Evolutionary conservation across 2,888 invertebrate genomes (phyloP).

Genomic region (Ashinkailepas kermadecensis): DNA sequence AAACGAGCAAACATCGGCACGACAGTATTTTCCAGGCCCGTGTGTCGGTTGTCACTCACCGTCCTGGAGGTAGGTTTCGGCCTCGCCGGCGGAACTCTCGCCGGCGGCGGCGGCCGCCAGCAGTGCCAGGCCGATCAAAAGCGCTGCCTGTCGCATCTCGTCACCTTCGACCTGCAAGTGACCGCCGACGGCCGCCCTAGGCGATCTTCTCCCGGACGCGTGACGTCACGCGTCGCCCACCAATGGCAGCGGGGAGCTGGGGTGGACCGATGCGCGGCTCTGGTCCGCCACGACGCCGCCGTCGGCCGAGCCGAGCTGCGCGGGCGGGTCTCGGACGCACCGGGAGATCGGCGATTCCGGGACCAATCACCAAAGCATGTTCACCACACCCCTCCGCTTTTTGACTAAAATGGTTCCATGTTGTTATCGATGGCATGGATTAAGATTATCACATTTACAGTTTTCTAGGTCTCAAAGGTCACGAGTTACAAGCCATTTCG

Average conservation of each 20-base stretch:
- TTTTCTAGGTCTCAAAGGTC: no score
- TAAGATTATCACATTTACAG: no score
- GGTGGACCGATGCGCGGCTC: neutral
- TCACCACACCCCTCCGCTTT: no score
- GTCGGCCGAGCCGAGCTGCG: no score
- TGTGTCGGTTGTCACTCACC: neutral
- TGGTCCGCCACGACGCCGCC: no score
- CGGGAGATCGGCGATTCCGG: no score
- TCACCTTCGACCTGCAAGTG: neutral
- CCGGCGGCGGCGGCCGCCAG: neutral
- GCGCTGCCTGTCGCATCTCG: neutral
- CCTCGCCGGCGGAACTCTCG: neutral
- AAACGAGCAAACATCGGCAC: no score
- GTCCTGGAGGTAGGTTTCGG: neutral
- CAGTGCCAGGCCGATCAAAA: neutral
- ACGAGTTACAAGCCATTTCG: no score
- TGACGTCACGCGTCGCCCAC: neutral
- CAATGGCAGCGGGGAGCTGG: neutral
- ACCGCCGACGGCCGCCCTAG: neutral
- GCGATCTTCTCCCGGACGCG: neutral
- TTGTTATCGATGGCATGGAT: no score
- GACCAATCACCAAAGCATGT: no score
- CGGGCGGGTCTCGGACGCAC: neutral
- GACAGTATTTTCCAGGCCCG: no score
- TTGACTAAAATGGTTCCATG: no score